Evolutionary conservation across 2,888 invertebrate species (phyloP), one percentile per base, ranked within the genome.

Genomic region (Empis livida): DNA sequence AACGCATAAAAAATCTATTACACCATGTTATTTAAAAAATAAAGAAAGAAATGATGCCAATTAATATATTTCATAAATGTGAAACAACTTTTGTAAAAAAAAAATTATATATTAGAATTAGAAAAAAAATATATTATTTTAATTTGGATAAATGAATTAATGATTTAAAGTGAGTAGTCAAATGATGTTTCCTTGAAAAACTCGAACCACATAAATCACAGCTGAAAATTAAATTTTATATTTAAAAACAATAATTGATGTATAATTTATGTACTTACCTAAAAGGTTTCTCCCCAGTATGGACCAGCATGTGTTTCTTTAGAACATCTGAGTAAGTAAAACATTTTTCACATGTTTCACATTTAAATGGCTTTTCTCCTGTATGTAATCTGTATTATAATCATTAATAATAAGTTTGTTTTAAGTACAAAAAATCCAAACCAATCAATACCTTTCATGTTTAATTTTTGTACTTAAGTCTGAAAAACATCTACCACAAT

Each of bases 391-490:
- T 51, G 14, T 5, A 40, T 13, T 11, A 37, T 27, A 37, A n/a
- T n/a, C 16, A 20, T 10, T 16, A 23, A 27, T 42, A 27, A 37
- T 42, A 6, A 42, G 3, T 39, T 45, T 17, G 15, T 14, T 20
- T 20, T 10, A 27, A 45, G 20, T 10, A 32, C 3, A 5, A 32
- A 5, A 20, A 14, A 39, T 11, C 3, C 13, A 27, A 38, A 31
- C 1, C 11, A 16, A 30, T 10, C 15, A 16, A 11, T 46, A 53
- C 48, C 55, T 32, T 52, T 55, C 52, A 40, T 55, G 55, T 43
- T 55, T 55, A 9, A 52, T 51, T 38, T 52, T 48, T 38, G 52
- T 53, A 2, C 53, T 52, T 40, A 54, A 52, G 48, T 55, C 55
- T 10, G 55, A 54, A 35, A 54, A 55, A 35, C 49, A 44, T 35